Conservation (phyloP, 1,140 invertebrate species). For the Bombus sylvicola region DNA sequence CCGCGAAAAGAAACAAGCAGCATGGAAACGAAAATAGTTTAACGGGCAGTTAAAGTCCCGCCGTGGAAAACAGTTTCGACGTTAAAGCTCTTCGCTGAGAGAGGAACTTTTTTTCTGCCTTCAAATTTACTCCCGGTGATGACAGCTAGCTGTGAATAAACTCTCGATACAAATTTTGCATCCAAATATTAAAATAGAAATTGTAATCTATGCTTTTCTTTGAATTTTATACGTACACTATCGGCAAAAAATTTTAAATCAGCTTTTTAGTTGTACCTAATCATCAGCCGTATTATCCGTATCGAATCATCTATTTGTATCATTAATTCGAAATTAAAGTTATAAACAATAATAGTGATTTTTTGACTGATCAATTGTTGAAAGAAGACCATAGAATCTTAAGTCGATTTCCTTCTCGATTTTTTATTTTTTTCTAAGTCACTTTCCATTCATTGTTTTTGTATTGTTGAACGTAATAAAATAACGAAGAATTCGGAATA, state of each 20-base stretch:
- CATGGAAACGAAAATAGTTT: slow-evolving; percentile 45
- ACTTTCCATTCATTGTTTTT: no score
- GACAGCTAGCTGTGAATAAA: neutral
- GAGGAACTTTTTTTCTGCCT: neutral
- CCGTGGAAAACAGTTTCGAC: slow-evolving; percentile 19
- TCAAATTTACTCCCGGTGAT: neutral
- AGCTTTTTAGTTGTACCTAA: neutral
- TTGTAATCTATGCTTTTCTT: neutral
- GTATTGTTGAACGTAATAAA: no score
- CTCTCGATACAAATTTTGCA: neutral
- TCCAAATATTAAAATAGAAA: neutral
- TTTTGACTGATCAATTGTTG: neutral
- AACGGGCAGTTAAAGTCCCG: slow-evolving; percentile 37
- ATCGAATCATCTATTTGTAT: neutral
- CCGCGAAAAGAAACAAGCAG: slow-evolving; percentile 19
- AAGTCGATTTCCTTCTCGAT: neutral
- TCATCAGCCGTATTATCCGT: neutral
- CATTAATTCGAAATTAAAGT: neutral
- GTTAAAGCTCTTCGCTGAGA: neutral
- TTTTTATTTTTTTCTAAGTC: neutral
- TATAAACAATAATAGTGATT: neutral
- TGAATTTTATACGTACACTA: neutral
- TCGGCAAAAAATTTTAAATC: neutral
- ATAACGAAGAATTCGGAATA: no score
- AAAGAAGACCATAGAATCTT: neutral